Base-by-base conservation (phyloP, 2,888 invertebrate species). In the Eupithecia insigniata region DNA sequence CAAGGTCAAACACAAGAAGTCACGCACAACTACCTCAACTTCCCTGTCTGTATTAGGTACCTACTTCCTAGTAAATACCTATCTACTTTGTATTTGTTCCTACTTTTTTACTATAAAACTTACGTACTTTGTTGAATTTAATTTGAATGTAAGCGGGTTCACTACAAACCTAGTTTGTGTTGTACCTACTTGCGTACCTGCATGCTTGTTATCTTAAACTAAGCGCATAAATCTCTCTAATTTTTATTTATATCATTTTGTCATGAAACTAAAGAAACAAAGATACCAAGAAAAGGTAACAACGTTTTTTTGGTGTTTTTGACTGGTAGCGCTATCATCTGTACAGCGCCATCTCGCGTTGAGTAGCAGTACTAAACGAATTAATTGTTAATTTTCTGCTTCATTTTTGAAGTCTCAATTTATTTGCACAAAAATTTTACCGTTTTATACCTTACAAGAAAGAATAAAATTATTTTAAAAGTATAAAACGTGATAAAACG, bases 261-360 rank as follows among this genome's bases (percentile, higher is more conserved):
- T 18, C 43, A 7, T 43, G 43, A 43, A 43, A 43, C 10, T 22
- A 22, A 51, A 51, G n/a, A n/a, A n/a, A 22, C n/a, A 10, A 58
- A 18, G 30, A 18, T 18, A 30, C 8, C 12, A 51, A 12, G 10
- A 12, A 26, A 22, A 22, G 0, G 22, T 10, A 22, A 5, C 26
- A 14, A 4, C 14, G 8, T 22, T 51, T 51, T 10, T 2, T 10
- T 22, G 3, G 55, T 26, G 1, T 22, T 55, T 51, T 26, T 55
- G 55, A 55, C 26, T 26, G 5, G 26, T 55, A 26, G 26, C 55
- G 51, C 22, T 12, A 22, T 51, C 22, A 30, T 8, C 7, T 6
- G 5, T 22, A 36, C 36, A 28, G 60, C 77, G 81, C 79, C 82
- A 82, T 81, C 84, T 84, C 12, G 68, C 72, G 73, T 22, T 51